These are phyloP conservation scores for Drosophila nigricruria DNA, from an alignment of 2,888 invertebrate genomes.

Conservation along the genomic window DNA sequence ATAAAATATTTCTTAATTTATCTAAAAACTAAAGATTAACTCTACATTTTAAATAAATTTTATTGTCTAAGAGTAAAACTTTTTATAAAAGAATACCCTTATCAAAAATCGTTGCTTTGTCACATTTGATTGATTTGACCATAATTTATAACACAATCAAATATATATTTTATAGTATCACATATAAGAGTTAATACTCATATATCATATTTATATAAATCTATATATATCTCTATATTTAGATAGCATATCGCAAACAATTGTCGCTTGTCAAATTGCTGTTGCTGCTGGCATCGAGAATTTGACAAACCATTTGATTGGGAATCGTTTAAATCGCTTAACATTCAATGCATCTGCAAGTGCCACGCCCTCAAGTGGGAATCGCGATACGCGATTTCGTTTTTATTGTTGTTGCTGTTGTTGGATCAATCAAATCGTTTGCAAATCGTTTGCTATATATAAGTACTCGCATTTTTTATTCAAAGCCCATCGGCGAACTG, in stretches of 20 bases:
- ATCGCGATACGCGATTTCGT: background rate
- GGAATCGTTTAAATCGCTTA: constrained; percentile 62
- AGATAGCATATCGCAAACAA: constrained; percentile 58
- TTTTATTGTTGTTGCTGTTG: constrained; percentile 11
- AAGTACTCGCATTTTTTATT: constrained; percentile 65
- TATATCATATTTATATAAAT: constrained; percentile 23
- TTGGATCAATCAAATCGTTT: constrained; percentile 60
- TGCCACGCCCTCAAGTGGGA: constrained; percentile 40
- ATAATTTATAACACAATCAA: constrained; percentile 1
- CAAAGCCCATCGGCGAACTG: constrained; percentile 75
- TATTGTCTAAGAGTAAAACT: background rate
- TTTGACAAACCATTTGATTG: constrained; percentile 53
- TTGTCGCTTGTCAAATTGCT: constrained; percentile 56
- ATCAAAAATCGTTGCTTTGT: background rate
- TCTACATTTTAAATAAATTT: background rate
- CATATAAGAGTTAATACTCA: background rate
- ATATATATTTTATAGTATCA: background rate
- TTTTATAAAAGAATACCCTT: background rate
- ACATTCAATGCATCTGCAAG: constrained; percentile 76
- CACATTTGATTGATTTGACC: background rate
- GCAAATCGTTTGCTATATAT: constrained; percentile 64
- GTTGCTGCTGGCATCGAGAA: constrained; percentile 20
- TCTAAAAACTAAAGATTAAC: no score
- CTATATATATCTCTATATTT: constrained; percentile 22
- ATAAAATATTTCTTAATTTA: no score